Conservation (phyloP, 2,888 invertebrate genomes). For the Altica lythri region DNA sequence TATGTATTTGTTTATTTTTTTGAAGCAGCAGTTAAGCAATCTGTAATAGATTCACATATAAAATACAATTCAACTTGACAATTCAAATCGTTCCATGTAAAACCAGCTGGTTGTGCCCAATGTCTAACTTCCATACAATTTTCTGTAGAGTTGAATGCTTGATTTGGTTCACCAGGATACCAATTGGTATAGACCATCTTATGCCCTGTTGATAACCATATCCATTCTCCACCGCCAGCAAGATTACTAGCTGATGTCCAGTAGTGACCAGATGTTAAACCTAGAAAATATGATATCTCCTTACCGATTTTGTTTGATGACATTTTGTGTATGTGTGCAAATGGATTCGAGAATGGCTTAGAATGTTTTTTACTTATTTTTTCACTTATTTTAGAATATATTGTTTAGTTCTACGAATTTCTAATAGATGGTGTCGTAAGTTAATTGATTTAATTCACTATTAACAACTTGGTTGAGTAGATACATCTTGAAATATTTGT, state of each 20-base stretch:
- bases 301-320: too few relatives aligned
- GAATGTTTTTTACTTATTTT: too few relatives aligned
- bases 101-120: not conserved
- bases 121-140: constrained; percentile 21
- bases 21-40: not conserved
- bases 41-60: constrained; percentile 18
- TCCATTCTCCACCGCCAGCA: constrained; percentile 12
- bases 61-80: constrained; percentile 11
- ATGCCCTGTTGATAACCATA: constrained; percentile 22
- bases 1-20: too few relatives aligned
- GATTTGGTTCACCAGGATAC: constrained; percentile 23
- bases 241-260: constrained; percentile 22
- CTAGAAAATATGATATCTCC: constrained; percentile 8
- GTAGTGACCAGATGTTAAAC: constrained; percentile 10
- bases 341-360: too few relatives aligned
- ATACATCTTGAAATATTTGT: too few relatives aligned
- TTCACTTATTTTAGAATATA: too few relatives aligned
- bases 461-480: too few relatives aligned
- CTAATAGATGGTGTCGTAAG: too few relatives aligned
- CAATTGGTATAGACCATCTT: constrained; percentile 23
- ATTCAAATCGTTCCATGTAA: constrained; percentile 20
- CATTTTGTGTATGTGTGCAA: too few relatives aligned
- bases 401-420: too few relatives aligned
- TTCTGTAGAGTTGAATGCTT: constrained; percentile 12
- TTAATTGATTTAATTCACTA: too few relatives aligned